A percentile compares a stretch with the other conserved stretches of the same genome.
These are phyloP conservation scores for Vesta saturnalis DNA, from an alignment of 2,888 invertebrate genomes.

Conservation along the genomic window DNA sequence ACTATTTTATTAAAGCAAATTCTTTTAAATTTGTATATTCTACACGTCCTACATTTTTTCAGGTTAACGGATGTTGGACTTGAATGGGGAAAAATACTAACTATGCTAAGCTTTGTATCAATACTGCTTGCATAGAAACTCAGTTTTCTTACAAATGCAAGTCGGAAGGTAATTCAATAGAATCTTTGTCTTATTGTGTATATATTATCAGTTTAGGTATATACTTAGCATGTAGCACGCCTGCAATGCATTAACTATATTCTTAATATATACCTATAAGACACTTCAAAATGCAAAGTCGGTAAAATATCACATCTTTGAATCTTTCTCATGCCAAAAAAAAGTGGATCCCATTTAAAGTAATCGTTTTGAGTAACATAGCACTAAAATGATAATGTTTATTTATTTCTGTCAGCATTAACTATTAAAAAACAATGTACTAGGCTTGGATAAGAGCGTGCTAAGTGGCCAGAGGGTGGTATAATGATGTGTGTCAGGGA, in stretches of 20 bases:
- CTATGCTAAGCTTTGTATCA: slow-evolving; percentile 6
- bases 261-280: neutral
- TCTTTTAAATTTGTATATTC: too few species aligned
- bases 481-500: slow-evolving; percentile 53
- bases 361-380: slow-evolving; percentile 20
- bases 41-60: too few species aligned
- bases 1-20: too few species aligned
- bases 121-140: slow-evolving; percentile 22
- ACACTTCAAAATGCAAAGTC: slow-evolving; percentile 3
- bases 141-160: slow-evolving; percentile 29
- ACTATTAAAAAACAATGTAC: slow-evolving; percentile 41
- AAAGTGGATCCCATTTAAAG: slow-evolving; percentile 18
- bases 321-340: slow-evolving; percentile 1
- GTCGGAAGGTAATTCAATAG: slow-evolving; percentile 37
- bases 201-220: slow-evolving; percentile 37
- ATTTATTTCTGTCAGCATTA: slow-evolving; percentile 47
- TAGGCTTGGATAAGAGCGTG: slow-evolving; percentile 44
- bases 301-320: neutral
- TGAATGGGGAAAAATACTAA: neutral
- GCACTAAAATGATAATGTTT: slow-evolving; percentile 34
- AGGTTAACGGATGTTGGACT: too few species aligned
- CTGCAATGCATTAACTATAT: slow-evolving; percentile 23
- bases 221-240: slow-evolving; percentile 33
- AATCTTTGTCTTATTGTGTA: slow-evolving; percentile 39
- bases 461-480: slow-evolving; percentile 51